These are phyloP conservation scores for Heliconius congener DNA, from an alignment of 1,140 invertebrate species.

Conservation along the genomic window DNA sequence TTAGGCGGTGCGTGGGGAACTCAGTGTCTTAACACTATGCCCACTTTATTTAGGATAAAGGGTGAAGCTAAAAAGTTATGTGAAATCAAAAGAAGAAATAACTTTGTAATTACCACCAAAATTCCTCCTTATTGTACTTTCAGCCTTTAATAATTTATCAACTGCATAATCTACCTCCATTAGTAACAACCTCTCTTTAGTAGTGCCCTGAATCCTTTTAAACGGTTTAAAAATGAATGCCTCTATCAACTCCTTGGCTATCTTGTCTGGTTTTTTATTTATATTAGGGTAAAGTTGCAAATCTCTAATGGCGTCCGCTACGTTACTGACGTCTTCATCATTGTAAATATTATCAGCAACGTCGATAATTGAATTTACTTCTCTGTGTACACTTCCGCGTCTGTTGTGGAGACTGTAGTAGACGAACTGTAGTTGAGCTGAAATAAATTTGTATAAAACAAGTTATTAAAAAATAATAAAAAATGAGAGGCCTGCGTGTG, in stretches of 20 bases:
- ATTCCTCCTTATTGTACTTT: neutral
- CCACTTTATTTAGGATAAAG: neutral
- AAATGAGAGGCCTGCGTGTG: no score
- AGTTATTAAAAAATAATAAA: neutral
- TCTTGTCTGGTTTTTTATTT: neutral
- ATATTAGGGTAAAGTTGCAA: constrained; percentile 18
- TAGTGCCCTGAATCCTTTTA: constrained; percentile 25
- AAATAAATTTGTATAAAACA: neutral
- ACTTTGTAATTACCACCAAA: neutral
- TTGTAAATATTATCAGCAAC: constrained; percentile 26
- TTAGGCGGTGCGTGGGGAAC: no score
- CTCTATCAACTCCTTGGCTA: constrained; percentile 18
- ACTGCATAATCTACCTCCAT: constrained; percentile 20
- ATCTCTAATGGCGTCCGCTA: constrained; percentile 17
- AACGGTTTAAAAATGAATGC: constrained; percentile 23
- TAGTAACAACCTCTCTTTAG: constrained; percentile 22
- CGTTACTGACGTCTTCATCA: neutral
- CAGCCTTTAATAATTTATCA: neutral
- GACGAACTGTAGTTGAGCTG: neutral
- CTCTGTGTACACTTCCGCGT: neutral
- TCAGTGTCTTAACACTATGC: no score
- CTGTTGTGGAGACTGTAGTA: constrained; percentile 14
- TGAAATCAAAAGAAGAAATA: neutral
- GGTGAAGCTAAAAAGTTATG: no score
- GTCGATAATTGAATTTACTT: constrained; percentile 35